Evolutionary conservation across 1,140 invertebrate species (phyloP), one percentile per base, ranked within the genome.

Genomic region (Aphis gossypii): DNA sequence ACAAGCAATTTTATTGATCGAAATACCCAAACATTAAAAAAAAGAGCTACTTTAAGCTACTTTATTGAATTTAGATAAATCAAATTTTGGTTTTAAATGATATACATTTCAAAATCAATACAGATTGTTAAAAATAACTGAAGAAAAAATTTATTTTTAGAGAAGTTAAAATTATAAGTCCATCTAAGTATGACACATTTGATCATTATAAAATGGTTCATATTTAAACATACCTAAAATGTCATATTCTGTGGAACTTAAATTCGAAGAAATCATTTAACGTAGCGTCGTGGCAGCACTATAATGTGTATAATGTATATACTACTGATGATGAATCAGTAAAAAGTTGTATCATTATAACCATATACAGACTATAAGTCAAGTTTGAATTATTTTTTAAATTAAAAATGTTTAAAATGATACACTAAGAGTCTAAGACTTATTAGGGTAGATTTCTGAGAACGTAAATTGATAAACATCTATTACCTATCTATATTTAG

Each of bases 371-470:
- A 41, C n/a, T 35, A 82, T 93, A 93, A 86, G 82, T 86, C 48
- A 38, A 86, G 92, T 93, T 93, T 86, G 82, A 93, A 86, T 93
- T 93, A 82, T 93, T 93, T 83, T 41, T 18, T 18, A 54, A 82
- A 54, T 84, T 84, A 84, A 44, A 93, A 84, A 41, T 54, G 11
- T 84, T 93, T 86, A 41, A 44, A 54, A 51, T 44, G 23, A 86
- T 25, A 56, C 9, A 83, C 68, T 38, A 51, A 82, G 35, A 82
- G 14, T 38, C 18, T 82, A 35, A 23, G 30, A 86, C 60, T 76
- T 76, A 68, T 14, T 7, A n/a, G 1, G 4, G n/a, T 76, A 18
- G 60, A n/a, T 76, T 76, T 76, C 3, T 25, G 25, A 30, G 23
- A 41, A 41, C 41, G 84, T 30, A 46, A 11, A 86, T 86, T n/a